Percentiles rank a stretch among this genome's conserved stretches.
phyloP scores from a whole-genome alignment of 2,888 invertebrate genomes.

The Alentia gelatinosa region DNA sequence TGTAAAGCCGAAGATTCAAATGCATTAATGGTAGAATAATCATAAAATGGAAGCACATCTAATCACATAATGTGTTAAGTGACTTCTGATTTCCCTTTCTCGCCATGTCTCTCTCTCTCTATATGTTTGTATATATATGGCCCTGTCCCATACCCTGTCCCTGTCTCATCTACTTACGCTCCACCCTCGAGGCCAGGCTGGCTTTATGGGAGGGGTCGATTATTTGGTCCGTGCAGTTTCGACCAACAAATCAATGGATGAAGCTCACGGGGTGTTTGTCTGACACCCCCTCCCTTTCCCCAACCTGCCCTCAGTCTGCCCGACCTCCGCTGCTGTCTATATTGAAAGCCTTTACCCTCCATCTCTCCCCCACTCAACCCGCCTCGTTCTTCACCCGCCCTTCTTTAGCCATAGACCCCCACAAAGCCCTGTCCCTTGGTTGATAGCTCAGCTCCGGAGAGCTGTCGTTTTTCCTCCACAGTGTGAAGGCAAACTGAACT shows the following conservation, averaged over 20 bases:
- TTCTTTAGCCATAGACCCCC: neutral
- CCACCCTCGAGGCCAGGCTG: neutral
- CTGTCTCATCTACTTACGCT: neutral
- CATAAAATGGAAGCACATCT: no score
- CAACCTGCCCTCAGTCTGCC: neutral
- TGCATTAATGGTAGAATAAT: no score
- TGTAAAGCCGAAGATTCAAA: no score
- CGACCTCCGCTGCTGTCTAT: neutral
- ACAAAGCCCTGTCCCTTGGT: no score
- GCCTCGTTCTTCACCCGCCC: neutral
- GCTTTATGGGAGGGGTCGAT: neutral
- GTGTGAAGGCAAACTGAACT: no score
- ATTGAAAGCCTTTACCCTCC: neutral
- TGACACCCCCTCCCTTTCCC: neutral
- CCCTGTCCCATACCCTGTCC: neutral
- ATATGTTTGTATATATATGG: neutral
- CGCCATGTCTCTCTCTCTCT: no score
- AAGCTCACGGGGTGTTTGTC: neutral
- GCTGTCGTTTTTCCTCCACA: no score
- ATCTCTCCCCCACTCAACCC: neutral
- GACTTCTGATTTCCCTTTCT: no score
- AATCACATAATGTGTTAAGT: no score
- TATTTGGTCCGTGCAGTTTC: neutral
- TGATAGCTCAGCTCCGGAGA: no score
- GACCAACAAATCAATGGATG: constrained; percentile 1